Base-by-base conservation (phyloP, 2,113 vertebrate genomes). In the Sturnus vulgaris region DNA sequence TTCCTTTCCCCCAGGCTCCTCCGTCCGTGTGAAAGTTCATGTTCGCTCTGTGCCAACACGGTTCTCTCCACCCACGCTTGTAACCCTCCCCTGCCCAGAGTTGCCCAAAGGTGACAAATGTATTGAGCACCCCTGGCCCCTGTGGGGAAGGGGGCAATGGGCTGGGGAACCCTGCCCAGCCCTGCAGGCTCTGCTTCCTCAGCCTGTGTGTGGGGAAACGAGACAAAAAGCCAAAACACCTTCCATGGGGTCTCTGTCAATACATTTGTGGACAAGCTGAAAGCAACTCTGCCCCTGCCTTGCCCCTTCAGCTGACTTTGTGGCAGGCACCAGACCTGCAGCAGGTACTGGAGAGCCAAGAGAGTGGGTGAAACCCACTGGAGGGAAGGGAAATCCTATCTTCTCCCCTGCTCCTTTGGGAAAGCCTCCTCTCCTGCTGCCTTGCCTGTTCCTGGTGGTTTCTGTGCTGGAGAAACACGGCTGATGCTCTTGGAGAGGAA, bases 31-130 rank as follows among this genome's bases (percentile, higher is more conserved):
- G 96, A 93, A 98, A 98, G 98, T 98, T 98, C 98, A 98, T 98
- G 98, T 98, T 98, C 98, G 93, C 98, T 96, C 97, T 97, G 98
- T 98, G 98, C 98, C 98, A 98, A 97, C 98, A 98, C 98, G 94
- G 81, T 97, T 98, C 96, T 94, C 97, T 96, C 73, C 56, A 77
- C 87, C 91, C 87, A 30, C 9, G 97, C 98, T 97, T 95, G 59
- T 90, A 82, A 88, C 91, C 86, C 71, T 64, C 86, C 91, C 82
- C 63, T 20, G 59, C 93, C 69, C 60, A 53, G 78, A 96, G 95
- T 91, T 96, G 93, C 95, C 80, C 81, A 91, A 70, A 59, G 52
- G 92, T 89, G 56, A 42, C 93, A 92, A 93, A 78, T 91, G 89
- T 88, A 97, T 96, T 93, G 69, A 56, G 66, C 68, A 61, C 27